Percentiles rank a stretch among this genome's conserved stretches.
These are phyloP conservation scores for Neodiprion fabricii DNA, from an alignment of 1,140 invertebrate species.

Conservation along the genomic window DNA sequence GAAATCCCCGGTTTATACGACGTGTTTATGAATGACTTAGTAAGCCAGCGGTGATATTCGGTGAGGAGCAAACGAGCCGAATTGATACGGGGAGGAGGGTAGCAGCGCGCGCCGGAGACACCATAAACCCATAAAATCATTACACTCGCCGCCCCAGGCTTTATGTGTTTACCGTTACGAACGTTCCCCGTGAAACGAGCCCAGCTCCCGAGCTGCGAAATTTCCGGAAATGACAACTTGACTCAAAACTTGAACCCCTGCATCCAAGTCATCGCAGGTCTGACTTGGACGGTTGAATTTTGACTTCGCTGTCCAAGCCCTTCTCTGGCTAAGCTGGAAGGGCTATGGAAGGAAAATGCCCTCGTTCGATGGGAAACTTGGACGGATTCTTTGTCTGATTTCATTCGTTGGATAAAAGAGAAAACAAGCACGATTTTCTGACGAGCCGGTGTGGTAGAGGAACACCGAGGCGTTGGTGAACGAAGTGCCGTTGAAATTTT, in stretches of 20 bases:
- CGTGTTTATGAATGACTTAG: slow-evolving; percentile 36
- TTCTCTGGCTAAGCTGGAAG: no score
- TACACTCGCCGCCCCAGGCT: slow-evolving; percentile 37
- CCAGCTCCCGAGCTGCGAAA: background rate
- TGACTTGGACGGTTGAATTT: no score
- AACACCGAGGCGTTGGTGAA: no score
- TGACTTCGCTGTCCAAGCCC: no score
- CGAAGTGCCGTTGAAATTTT: no score
- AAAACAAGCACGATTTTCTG: no score
- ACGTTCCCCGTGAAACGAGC: slow-evolving; percentile 38
- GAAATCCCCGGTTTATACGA: slow-evolving; percentile 35
- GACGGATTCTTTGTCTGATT: no score
- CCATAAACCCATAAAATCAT: slow-evolving; percentile 48
- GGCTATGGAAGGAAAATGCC: no score
- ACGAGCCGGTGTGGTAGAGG: no score
- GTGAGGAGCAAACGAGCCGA: slow-evolving; percentile 44
- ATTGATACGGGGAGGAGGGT: slow-evolving; percentile 32
- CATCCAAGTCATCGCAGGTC: no score
- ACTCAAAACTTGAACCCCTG: background rate
- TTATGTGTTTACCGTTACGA: slow-evolving; percentile 42
- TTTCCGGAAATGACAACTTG: background rate
- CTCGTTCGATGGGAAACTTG: no score
- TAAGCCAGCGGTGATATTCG: slow-evolving; percentile 36
- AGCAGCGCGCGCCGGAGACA: slow-evolving; percentile 2
- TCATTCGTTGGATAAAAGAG: no score